Conservation (phyloP, 2,113 vertebrate species). For the Pluvianellus socialis region DNA sequence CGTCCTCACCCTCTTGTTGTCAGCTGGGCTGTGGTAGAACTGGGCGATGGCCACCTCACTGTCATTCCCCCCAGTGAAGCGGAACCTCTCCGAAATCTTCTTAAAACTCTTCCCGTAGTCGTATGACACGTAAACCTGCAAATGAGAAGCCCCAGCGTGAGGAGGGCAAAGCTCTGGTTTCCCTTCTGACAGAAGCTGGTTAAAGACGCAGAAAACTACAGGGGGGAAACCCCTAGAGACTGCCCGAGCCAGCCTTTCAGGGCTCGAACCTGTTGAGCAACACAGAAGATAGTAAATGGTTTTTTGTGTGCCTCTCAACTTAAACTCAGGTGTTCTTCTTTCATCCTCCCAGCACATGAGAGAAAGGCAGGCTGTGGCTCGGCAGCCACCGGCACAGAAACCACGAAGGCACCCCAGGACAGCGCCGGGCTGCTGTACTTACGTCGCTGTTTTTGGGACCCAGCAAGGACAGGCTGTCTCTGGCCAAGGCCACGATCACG, state of each 20-base stretch:
- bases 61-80: constrained; percentile 68
- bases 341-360: background rate
- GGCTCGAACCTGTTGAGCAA: background rate
- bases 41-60: constrained; percentile 88
- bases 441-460: constrained; percentile 92
- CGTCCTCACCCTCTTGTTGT: constrained; percentile 89
- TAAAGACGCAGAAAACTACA: background rate
- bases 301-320: background rate
- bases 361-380: background rate
- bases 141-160: background rate
- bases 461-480: constrained; percentile 86
- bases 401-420: rapidly evolving
- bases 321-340: background rate
- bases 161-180: background rate
- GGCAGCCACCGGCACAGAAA: background rate
- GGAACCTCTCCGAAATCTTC: constrained; percentile 85
- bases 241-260: background rate
- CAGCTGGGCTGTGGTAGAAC: constrained; percentile 96
- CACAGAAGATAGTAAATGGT: background rate
- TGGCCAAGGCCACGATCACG: constrained; percentile 93
- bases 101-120: constrained; percentile 90
- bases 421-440: constrained; percentile 44
- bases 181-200: background rate
- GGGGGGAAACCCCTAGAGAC: background rate
- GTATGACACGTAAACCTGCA: constrained; percentile 92